A percentile compares a stretch with the other conserved stretches of the same genome.
Conservation (phyloP, 2,888 invertebrate genomes). For the Sepioteuthis lessoniana region DNA sequence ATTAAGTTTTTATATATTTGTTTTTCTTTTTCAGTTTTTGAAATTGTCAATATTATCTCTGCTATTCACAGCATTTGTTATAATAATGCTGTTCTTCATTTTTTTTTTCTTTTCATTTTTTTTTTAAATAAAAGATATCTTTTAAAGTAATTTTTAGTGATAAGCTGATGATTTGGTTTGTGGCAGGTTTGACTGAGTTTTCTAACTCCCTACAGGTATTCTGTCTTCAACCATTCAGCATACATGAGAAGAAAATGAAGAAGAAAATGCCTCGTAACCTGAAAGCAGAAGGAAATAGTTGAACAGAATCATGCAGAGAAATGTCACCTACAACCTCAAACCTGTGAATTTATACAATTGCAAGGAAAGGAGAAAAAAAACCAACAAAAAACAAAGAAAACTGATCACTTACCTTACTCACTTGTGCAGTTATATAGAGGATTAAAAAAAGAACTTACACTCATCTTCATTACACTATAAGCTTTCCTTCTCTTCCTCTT, state of each 20-base stretch:
- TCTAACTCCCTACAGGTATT: slow-evolving; percentile 64
- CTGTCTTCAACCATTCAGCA: slow-evolving; percentile 73
- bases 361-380: not conserved
- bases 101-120: not conserved
- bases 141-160: not conserved
- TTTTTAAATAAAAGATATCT: not conserved
- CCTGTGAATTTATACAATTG: not conserved
- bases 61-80: not conserved
- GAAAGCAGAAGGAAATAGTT: slow-evolving; percentile 46
- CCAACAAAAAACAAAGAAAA: not conserved
- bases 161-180: not conserved
- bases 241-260: slow-evolving; percentile 47
- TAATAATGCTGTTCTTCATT: not conserved
- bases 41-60: not conserved
- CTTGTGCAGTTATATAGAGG: not conserved
- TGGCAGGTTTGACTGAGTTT: not conserved
- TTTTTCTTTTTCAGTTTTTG: slow-evolving; percentile 33
- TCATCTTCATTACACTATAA: not conserved
- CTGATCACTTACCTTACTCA: not conserved
- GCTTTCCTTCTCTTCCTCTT: not conserved
- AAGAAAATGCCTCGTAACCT: slow-evolving; percentile 47
- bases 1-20: not conserved
- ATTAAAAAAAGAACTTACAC: not conserved
- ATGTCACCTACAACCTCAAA: slow-evolving; percentile 33
- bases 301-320: not conserved